Percentiles rank a stretch among this genome's conserved stretches.
These are phyloP conservation scores for Drosophila tropicalis DNA, from an alignment of 1,140 invertebrate species.

Conservation along the genomic window DNA sequence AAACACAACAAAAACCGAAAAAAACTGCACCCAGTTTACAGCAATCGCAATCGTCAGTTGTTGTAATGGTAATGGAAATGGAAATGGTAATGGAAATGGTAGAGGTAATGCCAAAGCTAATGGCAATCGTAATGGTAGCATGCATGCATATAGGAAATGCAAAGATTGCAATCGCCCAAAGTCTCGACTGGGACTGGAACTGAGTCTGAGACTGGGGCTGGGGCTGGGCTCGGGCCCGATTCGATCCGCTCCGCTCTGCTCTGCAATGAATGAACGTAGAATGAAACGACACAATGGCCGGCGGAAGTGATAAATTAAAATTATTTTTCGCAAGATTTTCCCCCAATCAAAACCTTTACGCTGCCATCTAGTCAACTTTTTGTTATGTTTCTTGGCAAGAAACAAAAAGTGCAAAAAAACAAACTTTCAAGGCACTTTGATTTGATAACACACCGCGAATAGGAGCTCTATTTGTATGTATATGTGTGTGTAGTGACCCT, in stretches of 20 bases:
- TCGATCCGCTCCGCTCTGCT: constrained; percentile 16
- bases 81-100: constrained; percentile 48
- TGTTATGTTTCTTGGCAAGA: constrained; percentile 30
- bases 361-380: constrained; percentile 22
- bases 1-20: neutral
- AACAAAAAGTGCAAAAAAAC: constrained; percentile 10
- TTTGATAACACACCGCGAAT: constrained; percentile 65
- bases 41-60: constrained; percentile 53
- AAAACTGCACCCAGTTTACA: constrained; percentile 67
- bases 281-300: constrained; percentile 75
- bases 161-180: constrained; percentile 68
- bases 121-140: constrained; percentile 69
- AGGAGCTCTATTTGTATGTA: neutral
- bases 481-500: neutral
- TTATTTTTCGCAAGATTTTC: constrained; percentile 81
- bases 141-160: constrained; percentile 79
- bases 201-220: neutral
- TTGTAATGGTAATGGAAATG: constrained; percentile 34
- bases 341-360: constrained; percentile 52
- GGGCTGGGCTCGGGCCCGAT: neutral
- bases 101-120: constrained; percentile 43
- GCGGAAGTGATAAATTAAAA: constrained; percentile 82
- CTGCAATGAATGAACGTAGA: constrained; percentile 45
- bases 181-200: constrained; percentile 16
- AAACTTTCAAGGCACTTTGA: constrained; percentile 62